These are phyloP conservation scores for Erythrocercus mccallii DNA, from an alignment of 2,113 vertebrate genomes.

Conservation along the genomic window DNA sequence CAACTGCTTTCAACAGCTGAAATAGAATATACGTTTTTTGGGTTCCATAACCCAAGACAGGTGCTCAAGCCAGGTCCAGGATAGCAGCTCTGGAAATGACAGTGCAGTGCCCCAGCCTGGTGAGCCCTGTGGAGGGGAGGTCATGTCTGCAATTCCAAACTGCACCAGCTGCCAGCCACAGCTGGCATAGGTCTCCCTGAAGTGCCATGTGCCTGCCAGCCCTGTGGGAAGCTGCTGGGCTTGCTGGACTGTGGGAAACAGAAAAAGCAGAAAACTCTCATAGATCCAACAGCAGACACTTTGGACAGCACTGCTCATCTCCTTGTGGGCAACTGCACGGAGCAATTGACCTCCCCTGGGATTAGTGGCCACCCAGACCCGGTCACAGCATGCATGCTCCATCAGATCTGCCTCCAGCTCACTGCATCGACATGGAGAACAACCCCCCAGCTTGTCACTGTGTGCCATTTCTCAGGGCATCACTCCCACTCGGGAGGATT, in stretches of 20 bases:
- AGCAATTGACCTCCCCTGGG: fast-evolving
- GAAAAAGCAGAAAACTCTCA: neutral
- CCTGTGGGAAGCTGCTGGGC: neutral
- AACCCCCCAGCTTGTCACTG: neutral
- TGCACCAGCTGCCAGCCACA: neutral
- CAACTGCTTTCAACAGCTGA: no score
- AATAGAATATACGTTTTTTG: no score
- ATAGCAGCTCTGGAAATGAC: neutral
- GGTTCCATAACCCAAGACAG: no score
- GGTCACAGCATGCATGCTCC: fast-evolving
- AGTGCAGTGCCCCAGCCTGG: neutral
- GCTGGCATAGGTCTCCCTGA: neutral
- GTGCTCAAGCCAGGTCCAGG: neutral
- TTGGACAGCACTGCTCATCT: fast-evolving
- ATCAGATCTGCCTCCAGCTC: fast-evolving
- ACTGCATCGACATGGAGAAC: neutral
- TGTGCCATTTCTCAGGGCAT: neutral
- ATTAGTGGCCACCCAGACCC: fast-evolving
- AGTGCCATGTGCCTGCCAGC: fast-evolving
- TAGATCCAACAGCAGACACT: neutral
- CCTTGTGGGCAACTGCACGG: fast-evolving
- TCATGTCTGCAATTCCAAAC: fast-evolving
- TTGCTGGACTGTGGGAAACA: neutral
- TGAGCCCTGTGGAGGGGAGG: neutral
- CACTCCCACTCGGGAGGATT: neutral